Conservation (phyloP, 1,140 invertebrate species). For the Zaprionus ghesquierei region DNA sequence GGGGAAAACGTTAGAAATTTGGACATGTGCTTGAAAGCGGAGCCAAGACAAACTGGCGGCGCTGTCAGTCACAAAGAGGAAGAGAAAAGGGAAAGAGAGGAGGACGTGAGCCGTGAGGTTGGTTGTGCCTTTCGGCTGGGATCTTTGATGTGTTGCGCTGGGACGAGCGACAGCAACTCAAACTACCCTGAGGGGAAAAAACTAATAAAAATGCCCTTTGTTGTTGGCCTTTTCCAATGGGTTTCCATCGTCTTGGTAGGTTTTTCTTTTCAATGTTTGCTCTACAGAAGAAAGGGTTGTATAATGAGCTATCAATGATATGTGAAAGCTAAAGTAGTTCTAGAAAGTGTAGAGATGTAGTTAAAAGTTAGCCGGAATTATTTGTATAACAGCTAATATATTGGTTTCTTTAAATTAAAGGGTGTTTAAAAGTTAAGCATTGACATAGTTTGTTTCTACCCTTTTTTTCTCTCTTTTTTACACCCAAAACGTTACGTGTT, state of each 20-base stretch:
- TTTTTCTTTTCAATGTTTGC: slow-evolving; percentile 2
- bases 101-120: background rate
- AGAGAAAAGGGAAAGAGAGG: no score
- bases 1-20: slow-evolving; percentile 1
- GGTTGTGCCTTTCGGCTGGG: background rate
- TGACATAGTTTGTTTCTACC: background rate
- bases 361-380: background rate
- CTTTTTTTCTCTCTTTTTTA: background rate
- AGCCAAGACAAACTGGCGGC: slow-evolving; percentile 62
- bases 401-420: background rate
- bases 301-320: background rate
- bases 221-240: background rate
- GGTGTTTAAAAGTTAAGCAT: background rate
- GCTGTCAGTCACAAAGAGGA: slow-evolving; percentile 35
- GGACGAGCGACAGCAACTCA: background rate
- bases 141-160: slow-evolving; percentile 11
- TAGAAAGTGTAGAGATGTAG: background rate
- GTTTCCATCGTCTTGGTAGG: slow-evolving; percentile 12
- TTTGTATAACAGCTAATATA: background rate
- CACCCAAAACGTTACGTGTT: background rate
- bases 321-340: background rate
- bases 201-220: slow-evolving; percentile 37
- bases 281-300: background rate
- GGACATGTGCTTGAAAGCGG: slow-evolving; percentile 49
- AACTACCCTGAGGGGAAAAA: background rate